These are phyloP conservation scores for Euphonia xanthogaster DNA, from an alignment of 2,797 vertebrate genomes.

Conservation along the genomic window DNA sequence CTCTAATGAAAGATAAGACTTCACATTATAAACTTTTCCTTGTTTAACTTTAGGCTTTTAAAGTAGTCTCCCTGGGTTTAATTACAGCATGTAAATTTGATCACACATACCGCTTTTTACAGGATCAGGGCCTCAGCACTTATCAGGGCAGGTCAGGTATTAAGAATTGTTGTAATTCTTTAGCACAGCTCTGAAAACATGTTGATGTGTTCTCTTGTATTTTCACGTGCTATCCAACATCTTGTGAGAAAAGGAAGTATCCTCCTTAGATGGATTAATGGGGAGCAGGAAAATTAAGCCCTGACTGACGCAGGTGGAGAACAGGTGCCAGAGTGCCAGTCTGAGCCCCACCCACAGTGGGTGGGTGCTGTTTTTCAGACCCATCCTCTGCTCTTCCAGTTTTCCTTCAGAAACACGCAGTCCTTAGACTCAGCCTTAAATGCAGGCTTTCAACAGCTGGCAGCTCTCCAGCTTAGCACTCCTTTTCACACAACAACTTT, in stretches of 20 bases:
- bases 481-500: constrained; percentile 64
- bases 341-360: background rate
- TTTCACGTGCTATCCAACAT: background rate
- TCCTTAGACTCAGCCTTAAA: background rate
- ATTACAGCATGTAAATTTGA: constrained; percentile 64
- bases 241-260: background rate
- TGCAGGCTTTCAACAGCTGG: constrained; percentile 65
- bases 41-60: constrained; percentile 59
- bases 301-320: background rate
- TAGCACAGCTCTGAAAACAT: background rate
- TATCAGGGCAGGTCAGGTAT: constrained; percentile 12
- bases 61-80: constrained; percentile 65
- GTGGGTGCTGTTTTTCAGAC: background rate
- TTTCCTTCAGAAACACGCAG: background rate
- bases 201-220: background rate
- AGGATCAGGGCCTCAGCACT: background rate
- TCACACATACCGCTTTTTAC: background rate
- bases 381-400: background rate
- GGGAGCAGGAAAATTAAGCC: background rate
- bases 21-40: constrained; percentile 58
- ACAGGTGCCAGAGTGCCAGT: background rate
- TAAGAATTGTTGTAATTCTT: constrained; percentile 25
- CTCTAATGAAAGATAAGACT: constrained; percentile 52
- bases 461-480: constrained; percentile 69
- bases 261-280: background rate